Base-by-base conservation (phyloP, 1,140 invertebrate species). In the Araneus ventricosus region DNA sequence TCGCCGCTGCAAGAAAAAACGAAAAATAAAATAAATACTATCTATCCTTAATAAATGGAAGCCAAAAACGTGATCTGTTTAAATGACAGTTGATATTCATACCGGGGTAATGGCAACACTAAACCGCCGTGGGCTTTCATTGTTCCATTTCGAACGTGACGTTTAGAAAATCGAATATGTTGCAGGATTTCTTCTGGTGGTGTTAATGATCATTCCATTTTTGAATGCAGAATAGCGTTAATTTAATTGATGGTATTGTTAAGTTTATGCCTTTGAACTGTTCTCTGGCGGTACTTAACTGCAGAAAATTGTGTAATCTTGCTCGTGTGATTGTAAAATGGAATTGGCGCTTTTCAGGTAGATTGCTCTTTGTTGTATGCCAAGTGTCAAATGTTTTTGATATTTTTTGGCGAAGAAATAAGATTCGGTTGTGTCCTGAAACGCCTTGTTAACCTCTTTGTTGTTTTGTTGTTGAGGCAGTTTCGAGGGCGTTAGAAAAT, bases 11-110 rank as follows among this genome's bases (percentile, higher is more conserved):
- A 27, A 84, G 45, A 84, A 84, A 52, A 84, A 8, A 39, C 5
- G 6, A 41, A 82, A 82, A 27, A 34, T 45, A 84, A 61, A n/a
- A 87, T 87, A 87, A 61, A 75, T 45, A 57, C 82, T 84, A 45
- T 27, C n/a, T 84, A 75, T 82, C 34, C 45, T 22, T 45, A 86
- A 88, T 39, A 70, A 90, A 80, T 70, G 52, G 70, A 80, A 57
- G 63, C 45, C 75, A 7, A 79, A 80, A 90, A 90, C 75, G 88
- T 80, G 88, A 90, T 80, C 17, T 80, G 88, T 90, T 80, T 27
- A 45, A 80, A 80, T 90, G 88, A 80, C 88, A 90, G 70, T 70
- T 90, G 75, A 79, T 90, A 90, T 75, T 90, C 61, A 80, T 59
- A 90, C 34, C 22, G 27, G 34, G 70, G 20, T 80, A 90, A 90